Base-by-base conservation (phyloP, 2,888 invertebrate species). In the Caenorhabditis wallacei region DNA sequence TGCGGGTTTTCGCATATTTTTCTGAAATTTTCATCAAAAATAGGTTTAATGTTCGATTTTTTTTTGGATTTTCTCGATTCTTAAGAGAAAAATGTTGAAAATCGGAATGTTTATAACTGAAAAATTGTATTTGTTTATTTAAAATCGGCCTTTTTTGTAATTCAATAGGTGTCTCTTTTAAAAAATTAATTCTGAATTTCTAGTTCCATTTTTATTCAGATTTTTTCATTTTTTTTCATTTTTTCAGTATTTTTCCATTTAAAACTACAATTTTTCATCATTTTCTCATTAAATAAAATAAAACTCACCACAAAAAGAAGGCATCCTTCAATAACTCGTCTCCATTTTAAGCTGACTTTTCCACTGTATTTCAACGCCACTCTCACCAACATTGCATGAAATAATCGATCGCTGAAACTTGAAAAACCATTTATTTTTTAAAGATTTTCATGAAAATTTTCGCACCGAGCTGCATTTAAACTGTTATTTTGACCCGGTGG, bases 341-440 rank as follows among this genome's bases (percentile, higher is more conserved):
- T 93, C 53, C 95, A 94, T 83, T 95, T 95, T 92, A 95, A 94
- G 35, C 93, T 97, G 93, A 98, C 95, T 71, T 95, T 95, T 90
- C 96, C 94, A 53, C 97, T 97, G 93, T 99, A 99, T 22, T 95
- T 95, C 90, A 98, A 93, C 2, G 98, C 96, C 88, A 96, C 95
- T 92, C 96, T 95, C 92, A 97, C 95, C 93, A 99, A 97, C 88
- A 99, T 94, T 16, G 97, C 97, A 93, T 91, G 90, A 59, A 91
- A 91, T 40, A 91, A 71, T 3, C 91, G 88, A 72, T 91, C 91
- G n/a, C 90, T 84, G 66, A 75, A 78, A 70, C 69, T 71, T 54
- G 53, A 46, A 59, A 10, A 16, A 18, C 13, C 63, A 48, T 43
- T 37, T 16, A 13, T 10, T 40, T 40, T 40, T 40, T 2, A 13